Base-by-base conservation (phyloP, 2,113 vertebrate species). In the Salvelinus alpinus region DNA sequence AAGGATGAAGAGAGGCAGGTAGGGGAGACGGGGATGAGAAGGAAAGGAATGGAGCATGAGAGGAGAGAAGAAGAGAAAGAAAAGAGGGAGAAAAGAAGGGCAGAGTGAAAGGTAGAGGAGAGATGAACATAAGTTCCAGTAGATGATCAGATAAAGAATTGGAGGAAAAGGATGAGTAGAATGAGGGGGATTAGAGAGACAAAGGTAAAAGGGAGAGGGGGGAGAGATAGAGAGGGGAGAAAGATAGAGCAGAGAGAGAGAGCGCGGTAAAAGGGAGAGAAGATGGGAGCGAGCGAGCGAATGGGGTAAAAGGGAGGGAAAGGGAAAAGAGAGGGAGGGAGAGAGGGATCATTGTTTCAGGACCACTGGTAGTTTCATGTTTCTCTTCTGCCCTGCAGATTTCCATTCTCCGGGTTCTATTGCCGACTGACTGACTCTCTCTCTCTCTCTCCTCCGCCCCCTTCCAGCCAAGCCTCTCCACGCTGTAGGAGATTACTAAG, bases 281-380 rank as follows among this genome's bases (percentile, higher is more conserved):
- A 34, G 27, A 47, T 6, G 38, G 24, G 72, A 18, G 27, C 57
- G 31, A 70, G 66, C 20, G 29, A 64, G 54, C 38, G 54, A 38
- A 51, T 18, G 6, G 34, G 38, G 38, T 38, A 38, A 38, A 38
- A 38, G 38, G 8, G 38, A 38, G 29, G 66, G 16, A 9, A 38
- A 18, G 12, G 31, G 25, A 24, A 47, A 18, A 34, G 29, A 8
- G 31, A 72, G 59, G 34, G n/a, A 34, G 29, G 3, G 31, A 72
- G 51, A 34, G 64, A 64, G 77, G 69, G 74, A 68, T 67, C 76
- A 84, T 77, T 88, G 79, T 83, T 78, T 73, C 82, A 85, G 79
- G 77, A 83, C 82, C 80, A 74, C 72, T 78, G 75, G 82, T 66
- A 84, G 85, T 89, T 85, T 88, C 88, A 85, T 34, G 83, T 89